These are phyloP conservation scores for Puffinus mauretanicus DNA, from an alignment of 2,113 vertebrate genomes.

Conservation along the genomic window DNA sequence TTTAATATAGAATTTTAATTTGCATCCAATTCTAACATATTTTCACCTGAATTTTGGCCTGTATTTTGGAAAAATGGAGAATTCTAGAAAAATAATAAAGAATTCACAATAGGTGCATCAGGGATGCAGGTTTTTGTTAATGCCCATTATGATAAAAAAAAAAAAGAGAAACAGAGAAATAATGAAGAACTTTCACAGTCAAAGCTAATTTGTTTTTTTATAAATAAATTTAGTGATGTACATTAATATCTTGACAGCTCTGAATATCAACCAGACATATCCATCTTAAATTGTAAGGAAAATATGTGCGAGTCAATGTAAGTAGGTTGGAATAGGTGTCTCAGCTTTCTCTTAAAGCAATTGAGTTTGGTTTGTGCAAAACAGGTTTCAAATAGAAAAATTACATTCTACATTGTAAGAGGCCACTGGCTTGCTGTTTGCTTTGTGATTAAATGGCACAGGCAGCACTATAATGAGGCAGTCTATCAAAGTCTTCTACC, in stretches of 20 bases:
- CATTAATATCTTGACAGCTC: neutral
- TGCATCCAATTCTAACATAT: neutral
- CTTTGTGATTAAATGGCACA: constrained; percentile 46
- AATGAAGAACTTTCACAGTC: neutral
- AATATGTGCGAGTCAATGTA: neutral
- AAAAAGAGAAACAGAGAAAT: neutral
- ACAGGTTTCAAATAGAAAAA: constrained; percentile 38
- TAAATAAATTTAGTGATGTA: neutral
- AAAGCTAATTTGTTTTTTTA: neutral
- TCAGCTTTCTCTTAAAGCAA: neutral
- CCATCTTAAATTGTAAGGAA: neutral
- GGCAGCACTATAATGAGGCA: constrained; percentile 31
- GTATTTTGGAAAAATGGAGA: neutral
- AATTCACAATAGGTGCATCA: neutral
- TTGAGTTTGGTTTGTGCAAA: constrained; percentile 8
- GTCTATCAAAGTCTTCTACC: constrained; percentile 57
- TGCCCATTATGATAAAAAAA: neutral
- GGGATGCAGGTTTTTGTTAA: neutral
- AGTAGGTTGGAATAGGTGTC: neutral
- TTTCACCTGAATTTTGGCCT: neutral
- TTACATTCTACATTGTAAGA: constrained; percentile 6
- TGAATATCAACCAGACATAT: neutral
- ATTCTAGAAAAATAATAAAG: neutral
- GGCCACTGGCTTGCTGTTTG: neutral
- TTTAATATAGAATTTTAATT: neutral